Conservation (phyloP, 2,888 invertebrate genomes). For the Baronia brevicornis region DNA sequence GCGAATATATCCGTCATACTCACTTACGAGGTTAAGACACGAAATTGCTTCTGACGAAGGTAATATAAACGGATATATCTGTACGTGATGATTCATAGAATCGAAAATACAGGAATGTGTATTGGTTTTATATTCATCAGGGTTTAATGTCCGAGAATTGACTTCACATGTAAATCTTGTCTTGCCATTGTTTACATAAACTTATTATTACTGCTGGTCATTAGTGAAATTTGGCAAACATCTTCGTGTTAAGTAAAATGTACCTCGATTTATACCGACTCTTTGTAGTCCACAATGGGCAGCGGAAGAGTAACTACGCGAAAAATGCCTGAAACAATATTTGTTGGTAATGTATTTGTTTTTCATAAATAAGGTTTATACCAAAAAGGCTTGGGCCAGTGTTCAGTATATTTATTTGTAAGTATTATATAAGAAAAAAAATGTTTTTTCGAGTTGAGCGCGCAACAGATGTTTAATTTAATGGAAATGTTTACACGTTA, state of each 20-base stretch:
- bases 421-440: too few species aligned
- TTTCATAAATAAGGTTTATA: neutral
- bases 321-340: conserved; percentile 56
- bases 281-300: conserved; percentile 47
- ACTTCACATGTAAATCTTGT: conserved; percentile 11
- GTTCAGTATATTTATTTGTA: too few species aligned
- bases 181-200: conserved; percentile 18
- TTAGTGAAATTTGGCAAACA: conserved; percentile 60
- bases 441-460: too few species aligned
- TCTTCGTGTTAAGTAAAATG: conserved; percentile 18
- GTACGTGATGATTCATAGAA: too few species aligned
- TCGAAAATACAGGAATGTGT: too few species aligned
- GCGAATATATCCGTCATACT: too few species aligned
- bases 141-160: conserved; percentile 4
- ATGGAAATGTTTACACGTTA: conserved; percentile 5
- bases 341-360: conserved; percentile 46
- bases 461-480: too few species aligned
- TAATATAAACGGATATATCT: too few species aligned
- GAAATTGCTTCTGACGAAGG: too few species aligned
- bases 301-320: conserved; percentile 44
- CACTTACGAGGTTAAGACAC: too few species aligned
- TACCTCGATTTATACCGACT: conserved; percentile 3
- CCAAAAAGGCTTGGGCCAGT: too few species aligned
- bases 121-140: too few species aligned
- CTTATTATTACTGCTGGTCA: conserved; percentile 39